Evolutionary conservation across 2,888 invertebrate species (phyloP), one percentile per base, ranked within the genome.

Genomic region (Zygogramma bicolorata): DNA sequence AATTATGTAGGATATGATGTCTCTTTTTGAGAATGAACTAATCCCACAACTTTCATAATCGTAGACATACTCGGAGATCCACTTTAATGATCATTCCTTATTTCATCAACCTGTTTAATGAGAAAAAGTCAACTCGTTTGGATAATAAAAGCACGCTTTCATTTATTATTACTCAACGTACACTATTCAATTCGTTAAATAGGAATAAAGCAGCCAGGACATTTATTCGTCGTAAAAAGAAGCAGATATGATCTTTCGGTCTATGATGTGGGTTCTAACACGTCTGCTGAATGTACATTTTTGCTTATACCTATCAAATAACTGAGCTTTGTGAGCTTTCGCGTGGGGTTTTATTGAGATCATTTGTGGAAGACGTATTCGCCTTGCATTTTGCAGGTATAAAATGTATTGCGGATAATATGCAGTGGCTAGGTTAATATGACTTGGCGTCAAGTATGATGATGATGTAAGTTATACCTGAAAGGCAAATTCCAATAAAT

Each of bases 211-310:
- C 63, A 57, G 18, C 5, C 40, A 22, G 31, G 70, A 70, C 70
- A 70, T 70, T 66, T 66, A 70, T 70, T 60, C 42, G 66, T 66
- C 70, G 57, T 70, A 70, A 66, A 70, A 53, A 62, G 60, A 31
- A 29, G 38, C 53, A 70, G 70, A 70, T 70, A 70, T 66, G 53
- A 66, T 70, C 70, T 66, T 66, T 66, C n/a, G 27, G 62, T 42
- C 62, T 62, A 42, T 62, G 18, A 27, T 62, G 40, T 62, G 62
- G 62, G 62, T 40, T 62, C 62, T 22, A 61, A 40, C 40, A 61
- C 40, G 59, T 61, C 60, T 61, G 60, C 29, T 27, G 40, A 27
- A 42, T 25, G 62, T 27, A 62, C 40, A 25, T 42, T 62, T 62
- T 62, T 62, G 40, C 25, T 42, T n/a, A 42, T 15, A 27, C 42